Base-by-base conservation (phyloP, 2,888 invertebrate species). In the Eupithecia inturbata region DNA sequence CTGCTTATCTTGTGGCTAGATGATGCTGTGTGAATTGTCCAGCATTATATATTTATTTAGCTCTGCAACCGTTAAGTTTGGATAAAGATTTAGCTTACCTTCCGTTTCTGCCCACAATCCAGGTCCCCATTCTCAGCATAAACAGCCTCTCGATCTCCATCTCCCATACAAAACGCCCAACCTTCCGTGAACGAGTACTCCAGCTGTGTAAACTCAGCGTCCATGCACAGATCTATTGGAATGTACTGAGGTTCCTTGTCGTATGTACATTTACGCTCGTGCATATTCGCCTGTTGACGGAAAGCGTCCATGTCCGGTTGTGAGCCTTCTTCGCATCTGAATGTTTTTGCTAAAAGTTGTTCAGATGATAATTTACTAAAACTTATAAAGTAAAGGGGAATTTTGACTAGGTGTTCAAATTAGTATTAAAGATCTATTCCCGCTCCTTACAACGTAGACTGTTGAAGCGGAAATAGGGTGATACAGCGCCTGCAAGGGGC, bases 181-280 rank as follows among this genome's bases (percentile, higher is more conserved):
- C 68, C 69, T 3, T 75, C 49, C n/a, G 10, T 28, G 22, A 16
- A 72, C 0, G 68, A 68, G 60, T 68, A 74, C 33, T 74, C 74
- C 2, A 74, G 10, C 5, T 33, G 60, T 1, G 71, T 66, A 62
- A 41, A 60, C 67, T 75, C 75, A 0, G 70, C 75, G 0, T 75
- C 72, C n/a, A 75, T 67, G 62, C 75, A 75, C 0, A 69, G 31
- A 22, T 75, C 72, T 39, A 70, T 4, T 1, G 53, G 63, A 0
- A 70, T 14, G 4, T n/a, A 41, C 9, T 19, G n/a, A 14, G 72
- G 66, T 28, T 41, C 63, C 70, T 67, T 63, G n/a, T 69, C 69
- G 26, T 26, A 39, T 7, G 75, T 75, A n/a, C 78, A 78, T 60
- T 67, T 75, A n/a, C 70, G 72, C 6, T 78, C 75, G 45, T 78